These are phyloP conservation scores for Pachyuromys duprasi DNA, from an alignment of 2,797 vertebrate species.

Conservation along the genomic window DNA sequence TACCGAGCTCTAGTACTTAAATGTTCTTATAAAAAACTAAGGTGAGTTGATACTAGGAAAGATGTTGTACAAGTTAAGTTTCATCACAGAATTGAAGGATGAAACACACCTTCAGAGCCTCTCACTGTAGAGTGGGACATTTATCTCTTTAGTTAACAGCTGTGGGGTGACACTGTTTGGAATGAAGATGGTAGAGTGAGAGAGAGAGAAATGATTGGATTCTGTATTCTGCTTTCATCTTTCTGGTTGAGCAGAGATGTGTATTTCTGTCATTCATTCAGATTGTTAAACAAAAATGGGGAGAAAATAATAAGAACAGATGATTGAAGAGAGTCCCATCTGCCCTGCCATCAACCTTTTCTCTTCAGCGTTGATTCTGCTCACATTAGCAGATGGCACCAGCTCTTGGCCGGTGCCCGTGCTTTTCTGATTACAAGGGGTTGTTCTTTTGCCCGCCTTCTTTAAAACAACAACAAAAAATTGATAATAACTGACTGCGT, in stretches of 20 bases:
- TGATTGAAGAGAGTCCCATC: slow-evolving; percentile 47
- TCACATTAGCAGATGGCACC: slow-evolving; percentile 61
- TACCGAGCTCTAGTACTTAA: background rate
- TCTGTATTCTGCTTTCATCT: background rate
- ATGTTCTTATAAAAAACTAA: background rate
- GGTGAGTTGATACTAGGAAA: background rate
- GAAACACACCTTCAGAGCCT: background rate
- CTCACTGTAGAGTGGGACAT: background rate
- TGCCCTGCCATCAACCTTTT: slow-evolving; percentile 50
- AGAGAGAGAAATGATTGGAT: background rate
- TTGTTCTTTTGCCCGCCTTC: slow-evolving; percentile 62
- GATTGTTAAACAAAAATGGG: slow-evolving; percentile 25
- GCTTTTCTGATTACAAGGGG: slow-evolving; percentile 11
- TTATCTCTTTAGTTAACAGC: background rate
- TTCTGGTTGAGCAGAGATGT: background rate
- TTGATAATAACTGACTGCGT: background rate
- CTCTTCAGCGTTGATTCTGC: slow-evolving; percentile 3
- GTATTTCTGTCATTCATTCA: slow-evolving; percentile 37
- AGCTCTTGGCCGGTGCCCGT: slow-evolving; percentile 47
- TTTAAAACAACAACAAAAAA: slow-evolving; percentile 48
- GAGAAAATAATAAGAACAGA: slow-evolving; percentile 53
- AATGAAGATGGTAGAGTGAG: background rate
- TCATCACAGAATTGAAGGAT: background rate
- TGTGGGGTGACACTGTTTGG: background rate
- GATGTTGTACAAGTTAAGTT: slow-evolving; percentile 33